Evolutionary conservation across 2,888 invertebrate species (phyloP), one percentile per base, ranked within the genome.

Genomic region (Sinotaia quadrata): DNA sequence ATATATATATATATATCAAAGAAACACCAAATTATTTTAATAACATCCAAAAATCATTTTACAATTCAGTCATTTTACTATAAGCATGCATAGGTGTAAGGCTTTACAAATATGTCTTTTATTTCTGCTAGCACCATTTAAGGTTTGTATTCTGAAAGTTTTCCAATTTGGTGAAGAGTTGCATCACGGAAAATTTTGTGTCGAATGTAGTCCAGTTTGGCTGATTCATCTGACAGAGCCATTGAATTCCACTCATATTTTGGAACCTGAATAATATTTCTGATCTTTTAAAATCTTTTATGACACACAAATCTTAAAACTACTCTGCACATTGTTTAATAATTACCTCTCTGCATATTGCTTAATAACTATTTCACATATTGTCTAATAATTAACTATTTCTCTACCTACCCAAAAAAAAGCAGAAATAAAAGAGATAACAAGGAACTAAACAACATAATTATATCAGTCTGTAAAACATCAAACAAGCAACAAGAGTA

Each of bases 201-300:
- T 12, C 58, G 61, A 24, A 79, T 47, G 51, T 71, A 77, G 21
- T 72, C 71, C 4, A 72, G 73, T 54, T 74, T 73, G 10, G 69
- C 63, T 1, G 67, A 15, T 51, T 61, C 65, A 59, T 73, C 75
- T 10, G 74, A 58, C 24, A 78, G 60, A 10, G 74, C 78, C 80
- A 80, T 80, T 15, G 78, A 78, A 41, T 74, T 74, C 77, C 78
- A 78, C 29, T 76, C 75, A 57, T 71, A 74, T 24, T 72, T 65
- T 4, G 76, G 67, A 10, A 80, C 52, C 80, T 80, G 71, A n/a
- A n/a, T n/a, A n/a, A 7, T 18, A 47, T 18, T 21, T 8, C n/a
- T 47, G 8, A 18, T 1, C 1, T 18, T 21, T 2, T 12, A 8
- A 18, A 47, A 47, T 24, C 8, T 47, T n/a, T 47, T 21, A n/a